These are phyloP conservation scores for Venusia cambrica DNA, from an alignment of 2,888 invertebrate genomes.

Conservation along the genomic window DNA sequence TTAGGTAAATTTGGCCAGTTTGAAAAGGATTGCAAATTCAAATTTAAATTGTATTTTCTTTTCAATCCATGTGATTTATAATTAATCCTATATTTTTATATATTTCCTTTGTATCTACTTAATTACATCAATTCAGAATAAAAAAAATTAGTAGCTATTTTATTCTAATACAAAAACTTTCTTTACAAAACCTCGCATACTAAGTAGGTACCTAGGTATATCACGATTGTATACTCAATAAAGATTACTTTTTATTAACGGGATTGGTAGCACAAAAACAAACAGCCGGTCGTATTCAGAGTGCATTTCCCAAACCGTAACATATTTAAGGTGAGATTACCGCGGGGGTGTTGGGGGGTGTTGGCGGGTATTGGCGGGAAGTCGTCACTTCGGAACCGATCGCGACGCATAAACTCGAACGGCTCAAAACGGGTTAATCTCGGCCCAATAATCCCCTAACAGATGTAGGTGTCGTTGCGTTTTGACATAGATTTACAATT, in stretches of 20 bases:
- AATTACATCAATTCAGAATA: too few relatives aligned
- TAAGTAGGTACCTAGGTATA: not conserved
- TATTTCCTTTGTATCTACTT: too few relatives aligned
- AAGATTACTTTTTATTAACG: conserved; percentile 31
- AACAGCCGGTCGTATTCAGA: conserved; percentile 55
- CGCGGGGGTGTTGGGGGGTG: conserved; percentile 62
- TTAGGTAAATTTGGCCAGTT: conserved; percentile 5
- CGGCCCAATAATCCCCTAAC: conserved; percentile 66
- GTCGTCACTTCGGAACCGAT: conserved; percentile 58
- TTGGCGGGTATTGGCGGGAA: conserved; percentile 64
- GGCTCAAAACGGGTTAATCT: conserved; percentile 74
- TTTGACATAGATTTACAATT: conserved; percentile 81
- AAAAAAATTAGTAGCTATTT: too few relatives aligned
- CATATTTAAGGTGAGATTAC: conserved; percentile 70
- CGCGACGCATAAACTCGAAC: conserved; percentile 57
- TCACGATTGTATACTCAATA: conserved; percentile 19
- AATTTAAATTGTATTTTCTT: too few relatives aligned
- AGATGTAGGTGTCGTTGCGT: conserved; percentile 77
- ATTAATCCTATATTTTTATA: too few relatives aligned
- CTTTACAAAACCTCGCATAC: too few relatives aligned
- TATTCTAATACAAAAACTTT: too few relatives aligned
- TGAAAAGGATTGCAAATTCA: conserved; percentile 30
- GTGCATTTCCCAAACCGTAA: conserved; percentile 49
- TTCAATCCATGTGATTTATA: too few relatives aligned
- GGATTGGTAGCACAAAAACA: conserved; percentile 53